Conservation (phyloP, 2,888 invertebrate species). For the Zeuzera pyrina region DNA sequence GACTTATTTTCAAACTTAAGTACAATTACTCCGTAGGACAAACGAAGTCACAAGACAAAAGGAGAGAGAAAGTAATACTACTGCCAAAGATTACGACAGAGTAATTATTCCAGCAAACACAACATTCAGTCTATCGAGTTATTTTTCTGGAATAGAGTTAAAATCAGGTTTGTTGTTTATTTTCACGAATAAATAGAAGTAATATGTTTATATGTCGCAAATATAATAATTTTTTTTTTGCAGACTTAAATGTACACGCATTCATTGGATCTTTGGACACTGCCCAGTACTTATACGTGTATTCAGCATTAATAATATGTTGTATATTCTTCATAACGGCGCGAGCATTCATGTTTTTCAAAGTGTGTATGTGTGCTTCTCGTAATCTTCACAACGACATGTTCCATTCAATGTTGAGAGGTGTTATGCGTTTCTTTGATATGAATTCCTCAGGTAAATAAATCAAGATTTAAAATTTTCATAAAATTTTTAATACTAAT, state of each 20-base stretch:
- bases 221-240: constrained; percentile 9
- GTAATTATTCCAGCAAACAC: constrained; percentile 30
- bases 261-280: constrained; percentile 59
- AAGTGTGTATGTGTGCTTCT: constrained; percentile 83
- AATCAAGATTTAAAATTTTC: neutral
- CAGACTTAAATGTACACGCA: constrained; percentile 56
- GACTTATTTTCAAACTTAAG: no score
- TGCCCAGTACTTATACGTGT: constrained; percentile 57
- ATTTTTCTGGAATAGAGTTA: constrained; percentile 47
- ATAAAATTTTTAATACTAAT: neutral
- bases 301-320: constrained; percentile 52
- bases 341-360: constrained; percentile 80
- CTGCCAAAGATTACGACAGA: constrained; percentile 39
- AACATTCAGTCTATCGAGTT: constrained; percentile 43
- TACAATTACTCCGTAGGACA: constrained; percentile 43
- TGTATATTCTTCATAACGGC: constrained; percentile 72
- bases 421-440: constrained; percentile 90
- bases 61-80: constrained; percentile 47
- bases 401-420: constrained; percentile 83
- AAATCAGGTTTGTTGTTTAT: constrained; percentile 31
- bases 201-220: no score
- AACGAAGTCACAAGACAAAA: constrained; percentile 61
- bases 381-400: constrained; percentile 86
- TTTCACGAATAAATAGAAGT: constrained; percentile 6
- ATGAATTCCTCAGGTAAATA: constrained; percentile 82